These are phyloP conservation scores for Vollenhovia emeryi DNA, from an alignment of 1,140 invertebrate species.

Conservation along the genomic window DNA sequence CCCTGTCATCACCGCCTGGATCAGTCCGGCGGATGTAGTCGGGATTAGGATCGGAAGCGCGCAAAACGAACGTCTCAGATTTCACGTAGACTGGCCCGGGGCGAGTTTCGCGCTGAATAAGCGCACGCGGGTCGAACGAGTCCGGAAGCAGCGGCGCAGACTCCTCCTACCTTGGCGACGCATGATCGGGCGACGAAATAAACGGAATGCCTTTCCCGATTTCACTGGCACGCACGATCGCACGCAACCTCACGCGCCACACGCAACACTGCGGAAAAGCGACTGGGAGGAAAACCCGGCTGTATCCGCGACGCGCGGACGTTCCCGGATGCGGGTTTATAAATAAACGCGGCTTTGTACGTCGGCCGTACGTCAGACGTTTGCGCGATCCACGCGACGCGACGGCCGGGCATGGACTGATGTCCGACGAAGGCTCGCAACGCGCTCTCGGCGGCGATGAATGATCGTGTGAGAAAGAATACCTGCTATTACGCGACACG, in stretches of 20 bases:
- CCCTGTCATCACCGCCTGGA: constrained; percentile 1
- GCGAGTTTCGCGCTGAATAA: not conserved
- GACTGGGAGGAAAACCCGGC: not conserved
- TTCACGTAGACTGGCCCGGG: not conserved
- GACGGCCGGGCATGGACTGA: constrained; percentile 55
- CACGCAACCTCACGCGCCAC: not conserved
- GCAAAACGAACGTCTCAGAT: not conserved
- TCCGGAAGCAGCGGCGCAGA: not conserved
- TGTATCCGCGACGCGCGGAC: not conserved
- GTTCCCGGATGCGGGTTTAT: constrained; percentile 48
- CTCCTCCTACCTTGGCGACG: constrained; percentile 23
- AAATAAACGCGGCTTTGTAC: constrained; percentile 38
- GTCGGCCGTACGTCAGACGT: too few species aligned
- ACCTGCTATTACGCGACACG: constrained; percentile 49
- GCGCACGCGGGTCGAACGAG: not conserved
- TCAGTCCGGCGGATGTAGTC: not conserved
- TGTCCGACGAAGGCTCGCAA: constrained; percentile 12
- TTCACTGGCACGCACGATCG: not conserved
- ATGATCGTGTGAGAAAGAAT: constrained; percentile 53
- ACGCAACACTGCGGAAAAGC: constrained; percentile 13
- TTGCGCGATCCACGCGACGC: constrained; percentile 26
- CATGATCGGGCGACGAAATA: constrained; percentile 5
- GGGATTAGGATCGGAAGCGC: not conserved
- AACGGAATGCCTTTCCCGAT: not conserved
- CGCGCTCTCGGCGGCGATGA: not conserved